Evolutionary conservation across 2,113 vertebrate genomes (phyloP).

Genomic region (Natator depressus): DNA sequence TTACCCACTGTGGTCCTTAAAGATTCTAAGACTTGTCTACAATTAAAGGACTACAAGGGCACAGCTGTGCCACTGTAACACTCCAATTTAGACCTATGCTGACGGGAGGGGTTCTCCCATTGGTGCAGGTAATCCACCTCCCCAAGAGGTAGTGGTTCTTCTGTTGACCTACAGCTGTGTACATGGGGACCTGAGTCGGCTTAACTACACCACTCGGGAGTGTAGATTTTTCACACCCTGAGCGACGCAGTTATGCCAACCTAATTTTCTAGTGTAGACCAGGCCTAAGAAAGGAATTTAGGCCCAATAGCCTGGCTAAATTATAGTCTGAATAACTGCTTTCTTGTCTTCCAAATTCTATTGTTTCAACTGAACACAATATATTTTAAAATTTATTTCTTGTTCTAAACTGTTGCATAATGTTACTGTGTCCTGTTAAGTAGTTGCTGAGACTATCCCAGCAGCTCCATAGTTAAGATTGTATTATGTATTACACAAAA

Average conservation of each 20-base stretch:
- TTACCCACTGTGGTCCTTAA: not conserved
- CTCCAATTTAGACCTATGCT: not conserved
- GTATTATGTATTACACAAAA: not conserved
- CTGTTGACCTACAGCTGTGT: not conserved
- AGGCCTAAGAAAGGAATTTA: not conserved
- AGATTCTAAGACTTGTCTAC: not conserved
- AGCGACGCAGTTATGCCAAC: not conserved
- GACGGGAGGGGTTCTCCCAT: not conserved
- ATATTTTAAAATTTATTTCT: not conserved
- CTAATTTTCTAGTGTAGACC: not conserved
- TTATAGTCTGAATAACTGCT: not conserved
- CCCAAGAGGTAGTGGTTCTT: not conserved
- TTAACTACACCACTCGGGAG: not conserved
- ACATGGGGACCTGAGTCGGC: not conserved
- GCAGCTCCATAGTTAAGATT: not conserved
- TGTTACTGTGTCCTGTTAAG: not conserved
- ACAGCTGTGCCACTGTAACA: not conserved
- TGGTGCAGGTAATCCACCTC: not conserved
- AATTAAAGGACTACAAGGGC: not conserved
- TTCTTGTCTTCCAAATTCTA: not conserved
- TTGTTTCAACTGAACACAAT: not conserved
- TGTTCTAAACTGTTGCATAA: not conserved
- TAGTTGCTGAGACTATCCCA: not conserved
- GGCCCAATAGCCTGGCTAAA: not conserved
- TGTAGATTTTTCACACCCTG: not conserved